These are phyloP conservation scores for Meandrusa payeni DNA, from an alignment of 2,888 invertebrate species.

Conservation along the genomic window DNA sequence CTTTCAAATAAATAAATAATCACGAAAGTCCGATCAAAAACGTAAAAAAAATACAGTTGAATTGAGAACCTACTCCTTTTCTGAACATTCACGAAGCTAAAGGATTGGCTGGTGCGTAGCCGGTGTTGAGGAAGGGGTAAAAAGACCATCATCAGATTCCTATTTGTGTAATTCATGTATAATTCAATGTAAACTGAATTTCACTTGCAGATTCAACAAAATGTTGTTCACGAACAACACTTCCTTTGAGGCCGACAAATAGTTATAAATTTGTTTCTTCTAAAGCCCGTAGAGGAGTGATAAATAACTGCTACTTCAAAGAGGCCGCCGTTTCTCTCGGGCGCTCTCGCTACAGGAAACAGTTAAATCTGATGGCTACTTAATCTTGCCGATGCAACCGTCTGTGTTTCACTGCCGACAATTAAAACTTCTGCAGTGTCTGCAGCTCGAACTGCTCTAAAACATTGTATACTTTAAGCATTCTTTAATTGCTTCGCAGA, in stretches of 20 bases:
- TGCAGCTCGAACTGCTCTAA: conserved; percentile 39
- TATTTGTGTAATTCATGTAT: no score
- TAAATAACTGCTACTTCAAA: conserved; percentile 13
- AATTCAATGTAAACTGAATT: background rate
- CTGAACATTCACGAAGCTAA: no score
- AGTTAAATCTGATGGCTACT: conserved; percentile 20
- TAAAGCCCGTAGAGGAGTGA: conserved; percentile 5
- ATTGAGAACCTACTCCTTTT: no score
- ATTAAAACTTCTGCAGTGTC: conserved; percentile 36
- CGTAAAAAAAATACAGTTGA: no score
- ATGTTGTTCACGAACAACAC: no score
- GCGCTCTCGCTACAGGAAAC: conserved; percentile 1
- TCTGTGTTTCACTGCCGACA: conserved; percentile 20
- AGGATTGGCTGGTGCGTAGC: no score
- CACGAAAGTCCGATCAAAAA: no score
- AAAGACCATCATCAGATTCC: no score
- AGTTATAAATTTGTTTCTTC: conserved; percentile 13
- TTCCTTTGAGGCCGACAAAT: conserved; percentile 1
- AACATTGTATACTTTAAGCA: conserved; percentile 29
- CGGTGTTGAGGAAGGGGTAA: no score
- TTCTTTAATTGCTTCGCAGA: background rate
- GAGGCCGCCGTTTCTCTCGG: background rate
- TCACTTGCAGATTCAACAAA: no score
- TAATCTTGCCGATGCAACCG: conserved; percentile 19
- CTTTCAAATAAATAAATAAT: no score